phyloP scores from a whole-genome alignment of 1,140 invertebrate genomes.

The Atta cephalotes region DNA sequence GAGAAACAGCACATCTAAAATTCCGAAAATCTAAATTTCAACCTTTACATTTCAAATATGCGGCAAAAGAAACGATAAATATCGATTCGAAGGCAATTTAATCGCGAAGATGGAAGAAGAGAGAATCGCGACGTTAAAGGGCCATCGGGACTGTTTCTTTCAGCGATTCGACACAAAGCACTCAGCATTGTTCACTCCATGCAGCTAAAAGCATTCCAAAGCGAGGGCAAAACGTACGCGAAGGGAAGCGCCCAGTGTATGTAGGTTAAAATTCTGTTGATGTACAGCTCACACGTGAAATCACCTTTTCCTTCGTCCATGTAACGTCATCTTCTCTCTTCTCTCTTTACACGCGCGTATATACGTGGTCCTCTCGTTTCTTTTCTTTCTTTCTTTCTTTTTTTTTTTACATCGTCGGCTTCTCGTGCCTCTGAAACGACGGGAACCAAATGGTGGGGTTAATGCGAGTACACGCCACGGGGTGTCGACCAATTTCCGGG shows the following conservation, averaged over 20 bases:
- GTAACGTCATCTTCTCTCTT: slow-evolving; percentile 31
- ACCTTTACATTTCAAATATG: background rate
- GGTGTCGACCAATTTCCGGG: slow-evolving; percentile 76
- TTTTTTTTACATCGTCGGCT: slow-evolving; percentile 32
- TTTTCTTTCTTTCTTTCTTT: slow-evolving; percentile 9
- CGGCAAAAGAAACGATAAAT: background rate
- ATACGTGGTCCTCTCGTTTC: background rate
- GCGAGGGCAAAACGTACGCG: slow-evolving; percentile 36
- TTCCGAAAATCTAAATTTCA: background rate
- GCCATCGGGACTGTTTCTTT: slow-evolving; percentile 25
- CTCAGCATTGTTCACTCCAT: slow-evolving; percentile 20
- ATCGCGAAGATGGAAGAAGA: slow-evolving; percentile 26
- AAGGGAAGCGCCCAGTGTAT: slow-evolving; percentile 49
- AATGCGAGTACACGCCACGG: slow-evolving; percentile 72
- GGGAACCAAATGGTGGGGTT: slow-evolving; percentile 64
- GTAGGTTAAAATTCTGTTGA: slow-evolving; percentile 74
- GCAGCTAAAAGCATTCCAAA: slow-evolving; percentile 68
- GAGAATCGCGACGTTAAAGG: slow-evolving; percentile 24
- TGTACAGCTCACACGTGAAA: slow-evolving; percentile 60
- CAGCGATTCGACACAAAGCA: slow-evolving; percentile 40
- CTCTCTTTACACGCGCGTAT: background rate
- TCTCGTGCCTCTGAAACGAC: slow-evolving; percentile 44
- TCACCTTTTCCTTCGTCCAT: slow-evolving; percentile 52
- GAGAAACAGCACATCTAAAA: background rate
- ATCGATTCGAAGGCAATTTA: slow-evolving; percentile 36